phyloP scores from a whole-genome alignment of 2,797 vertebrate genomes.

The Pithecia hirsuta region DNA sequence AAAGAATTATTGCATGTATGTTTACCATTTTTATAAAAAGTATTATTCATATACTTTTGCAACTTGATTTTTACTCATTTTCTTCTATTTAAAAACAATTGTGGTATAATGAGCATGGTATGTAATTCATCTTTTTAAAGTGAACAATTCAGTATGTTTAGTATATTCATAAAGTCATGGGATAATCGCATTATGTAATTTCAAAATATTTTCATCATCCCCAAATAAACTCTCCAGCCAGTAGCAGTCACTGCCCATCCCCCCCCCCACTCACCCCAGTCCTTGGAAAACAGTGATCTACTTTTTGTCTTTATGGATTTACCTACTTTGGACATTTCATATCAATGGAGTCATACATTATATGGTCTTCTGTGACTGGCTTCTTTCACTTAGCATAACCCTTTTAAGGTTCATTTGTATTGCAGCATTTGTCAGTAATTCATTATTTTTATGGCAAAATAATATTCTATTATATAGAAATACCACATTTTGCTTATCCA shows the following conservation, averaged over 20 bases:
- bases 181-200: neutral
- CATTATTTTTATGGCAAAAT: neutral
- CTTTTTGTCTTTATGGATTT: neutral
- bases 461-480: no score
- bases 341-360: rapidly evolving
- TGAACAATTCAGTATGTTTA: neutral
- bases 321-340: rapidly evolving
- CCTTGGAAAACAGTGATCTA: neutral
- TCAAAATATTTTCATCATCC: neutral
- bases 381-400: neutral
- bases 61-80: neutral
- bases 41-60: neutral
- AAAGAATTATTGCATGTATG: neutral
- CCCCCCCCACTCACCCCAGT: no score
- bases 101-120: neutral
- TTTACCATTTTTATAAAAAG: neutral
- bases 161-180: neutral
- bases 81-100: neutral
- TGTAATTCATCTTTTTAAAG: neutral
- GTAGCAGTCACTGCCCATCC: rapidly evolving
- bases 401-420: neutral
- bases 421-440: neutral
- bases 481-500: neutral
- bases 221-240: neutral
- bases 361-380: neutral